A percentile compares a stretch with the other conserved stretches of the same genome.
Evolutionary conservation across 2,113 vertebrate species (phyloP).

Genomic region (Mola mola): DNA sequence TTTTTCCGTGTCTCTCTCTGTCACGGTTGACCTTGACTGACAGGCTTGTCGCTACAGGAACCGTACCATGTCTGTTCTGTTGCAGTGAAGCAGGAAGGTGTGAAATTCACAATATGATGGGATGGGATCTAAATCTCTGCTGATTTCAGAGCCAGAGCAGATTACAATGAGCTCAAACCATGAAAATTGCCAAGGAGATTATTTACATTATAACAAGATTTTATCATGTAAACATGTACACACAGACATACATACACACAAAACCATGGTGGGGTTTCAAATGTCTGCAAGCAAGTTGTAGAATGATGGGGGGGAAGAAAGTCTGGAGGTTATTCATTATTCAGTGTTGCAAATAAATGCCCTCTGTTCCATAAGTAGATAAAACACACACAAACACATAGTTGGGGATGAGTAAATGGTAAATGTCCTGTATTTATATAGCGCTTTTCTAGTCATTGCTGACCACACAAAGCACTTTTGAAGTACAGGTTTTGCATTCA

Average conservation of each 20-base stretch:
- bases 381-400: slow-evolving; percentile 20
- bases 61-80: slow-evolving; percentile 33
- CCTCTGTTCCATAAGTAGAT: slow-evolving; percentile 17
- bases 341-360: slow-evolving; percentile 39
- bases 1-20: slow-evolving; percentile 16
- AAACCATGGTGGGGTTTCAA: slow-evolving; percentile 13
- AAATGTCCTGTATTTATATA: too few species aligned
- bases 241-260: neutral
- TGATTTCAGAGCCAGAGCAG: slow-evolving; percentile 30
- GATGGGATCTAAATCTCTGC: slow-evolving; percentile 44
- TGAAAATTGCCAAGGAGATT: slow-evolving; percentile 17
- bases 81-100: slow-evolving; percentile 49
- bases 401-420: too few species aligned
- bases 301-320: neutral
- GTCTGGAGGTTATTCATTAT: slow-evolving; percentile 60
- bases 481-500: too few species aligned
- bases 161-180: slow-evolving; percentile 40
- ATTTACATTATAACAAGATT: slow-evolving; percentile 60
- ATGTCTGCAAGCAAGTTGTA: slow-evolving; percentile 8
- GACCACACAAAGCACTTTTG: too few species aligned
- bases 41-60: slow-evolving; percentile 65
- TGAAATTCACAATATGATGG: slow-evolving; percentile 61
- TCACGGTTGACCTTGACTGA: slow-evolving; percentile 66
- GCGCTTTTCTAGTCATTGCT: too few species aligned
- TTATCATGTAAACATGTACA: neutral